Evolutionary conservation across 2,113 vertebrate genomes (phyloP).

Genomic region (Rhodinocichla rosea): DNA sequence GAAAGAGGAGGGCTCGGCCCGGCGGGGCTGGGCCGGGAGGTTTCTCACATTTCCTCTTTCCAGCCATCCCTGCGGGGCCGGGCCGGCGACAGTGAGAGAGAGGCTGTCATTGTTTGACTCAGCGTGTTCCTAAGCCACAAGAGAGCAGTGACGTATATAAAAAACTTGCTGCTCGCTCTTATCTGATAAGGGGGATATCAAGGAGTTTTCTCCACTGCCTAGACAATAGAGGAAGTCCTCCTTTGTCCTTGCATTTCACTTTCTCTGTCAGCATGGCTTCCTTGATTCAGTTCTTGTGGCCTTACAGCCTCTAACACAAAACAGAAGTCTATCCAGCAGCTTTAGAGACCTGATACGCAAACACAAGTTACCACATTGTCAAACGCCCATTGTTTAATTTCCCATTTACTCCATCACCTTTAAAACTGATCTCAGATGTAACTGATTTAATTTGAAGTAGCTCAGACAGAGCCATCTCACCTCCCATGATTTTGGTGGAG

Average conservation of each 20-base stretch:
- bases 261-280: slow-evolving; percentile 15
- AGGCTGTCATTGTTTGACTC: slow-evolving; percentile 67
- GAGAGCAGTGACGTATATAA: slow-evolving; percentile 46
- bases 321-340: neutral
- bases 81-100: neutral
- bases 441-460: neutral
- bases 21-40: slow-evolving; percentile 14
- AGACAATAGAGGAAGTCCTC: slow-evolving; percentile 44
- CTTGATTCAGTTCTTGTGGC: neutral
- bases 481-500: neutral
- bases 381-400: neutral
- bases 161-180: neutral
- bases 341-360: neutral
- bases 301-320: neutral
- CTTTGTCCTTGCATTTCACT: slow-evolving; percentile 40
- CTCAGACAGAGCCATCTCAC: neutral
- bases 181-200: slow-evolving; percentile 54
- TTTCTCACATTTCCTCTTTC: slow-evolving; percentile 72
- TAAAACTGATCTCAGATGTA: neutral
- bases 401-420: neutral
- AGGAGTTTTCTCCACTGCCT: slow-evolving; percentile 68
- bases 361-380: neutral
- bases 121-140: slow-evolving; percentile 75
- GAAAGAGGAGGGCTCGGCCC: slow-evolving; percentile 50
- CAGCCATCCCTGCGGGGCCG: slow-evolving; percentile 34